phyloP scores from a whole-genome alignment of 35 echinoderm and acorn worm genomes.

The Holothuria glaberrima region DNA sequence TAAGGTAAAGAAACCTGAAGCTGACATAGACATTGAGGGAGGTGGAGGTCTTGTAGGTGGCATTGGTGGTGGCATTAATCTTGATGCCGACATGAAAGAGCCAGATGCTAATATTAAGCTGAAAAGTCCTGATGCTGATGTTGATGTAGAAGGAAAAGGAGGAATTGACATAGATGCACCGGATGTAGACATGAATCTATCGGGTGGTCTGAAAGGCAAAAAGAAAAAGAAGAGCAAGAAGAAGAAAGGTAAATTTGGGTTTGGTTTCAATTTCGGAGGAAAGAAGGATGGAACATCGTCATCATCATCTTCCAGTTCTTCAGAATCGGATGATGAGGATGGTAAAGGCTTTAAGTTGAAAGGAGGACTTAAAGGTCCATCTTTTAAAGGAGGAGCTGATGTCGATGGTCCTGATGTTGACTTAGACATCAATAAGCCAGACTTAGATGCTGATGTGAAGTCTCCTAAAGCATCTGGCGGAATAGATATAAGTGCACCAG shows the following conservation, averaged over 20 bases:
- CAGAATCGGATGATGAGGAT: slow-evolving; percentile 72
- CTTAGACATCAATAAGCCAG: background rate
- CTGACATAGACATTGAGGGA: slow-evolving; percentile 20
- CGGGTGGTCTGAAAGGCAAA: slow-evolving; percentile 28
- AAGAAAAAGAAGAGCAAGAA: slow-evolving; percentile 67
- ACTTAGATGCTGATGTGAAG: slow-evolving; percentile 14
- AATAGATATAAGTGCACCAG: background rate
- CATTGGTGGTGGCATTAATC: slow-evolving; percentile 43
- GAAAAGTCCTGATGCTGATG: slow-evolving; percentile 52
- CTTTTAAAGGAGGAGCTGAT: slow-evolving; percentile 25
- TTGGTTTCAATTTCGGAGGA: slow-evolving; percentile 80
- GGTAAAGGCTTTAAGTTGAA: slow-evolving; percentile 35
- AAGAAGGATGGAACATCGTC: slow-evolving; percentile 41
- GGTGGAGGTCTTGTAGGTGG: background rate
- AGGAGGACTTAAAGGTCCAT: slow-evolving; percentile 55
- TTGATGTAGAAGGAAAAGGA: slow-evolving; percentile 48
- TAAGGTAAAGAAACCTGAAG: slow-evolving; percentile 45
- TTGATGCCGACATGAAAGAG: slow-evolving; percentile 55
- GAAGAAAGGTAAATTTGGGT: slow-evolving; percentile 77
- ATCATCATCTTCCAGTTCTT: slow-evolving; percentile 45
- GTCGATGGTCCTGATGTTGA: slow-evolving; percentile 42
- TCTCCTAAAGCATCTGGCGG: background rate
- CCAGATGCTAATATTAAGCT: slow-evolving; percentile 57
- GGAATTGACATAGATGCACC: slow-evolving; percentile 61
- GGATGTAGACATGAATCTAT: slow-evolving; percentile 11